Evolutionary conservation across 53 echinoderm and acorn worm genomes (phyloP).

Genomic region (Hippasteria phrygiana): DNA sequence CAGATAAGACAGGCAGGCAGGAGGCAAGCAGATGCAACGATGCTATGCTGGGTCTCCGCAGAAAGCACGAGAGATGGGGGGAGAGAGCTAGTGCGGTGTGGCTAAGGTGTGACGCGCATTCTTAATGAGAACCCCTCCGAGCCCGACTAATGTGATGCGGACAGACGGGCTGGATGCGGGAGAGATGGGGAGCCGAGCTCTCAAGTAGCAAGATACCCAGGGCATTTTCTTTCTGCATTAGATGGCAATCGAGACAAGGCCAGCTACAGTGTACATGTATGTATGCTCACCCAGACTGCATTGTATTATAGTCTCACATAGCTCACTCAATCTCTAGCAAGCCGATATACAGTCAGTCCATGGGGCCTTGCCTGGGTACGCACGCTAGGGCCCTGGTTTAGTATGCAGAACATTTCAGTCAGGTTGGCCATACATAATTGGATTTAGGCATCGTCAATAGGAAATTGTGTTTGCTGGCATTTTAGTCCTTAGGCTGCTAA

Average conservation of each 20-base stretch:
- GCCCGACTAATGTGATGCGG: conserved; percentile 51
- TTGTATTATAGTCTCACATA: background rate
- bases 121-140: conserved; percentile 36
- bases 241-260: background rate
- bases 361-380: background rate
- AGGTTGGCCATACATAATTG: conserved; percentile 11
- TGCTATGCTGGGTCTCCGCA: background rate
- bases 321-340: background rate
- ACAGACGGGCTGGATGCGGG: background rate
- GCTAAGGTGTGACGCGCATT: conserved; percentile 57
- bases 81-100: background rate
- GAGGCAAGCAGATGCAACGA: too few relatives aligned
- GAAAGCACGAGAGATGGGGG: background rate
- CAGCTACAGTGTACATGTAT: background rate
- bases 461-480: conserved; percentile 12
- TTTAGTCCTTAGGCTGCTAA: too few relatives aligned
- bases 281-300: background rate
- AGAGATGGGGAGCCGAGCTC: background rate
- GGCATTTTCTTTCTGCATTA: conserved; percentile 21
- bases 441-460: conserved; percentile 25
- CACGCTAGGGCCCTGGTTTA: background rate
- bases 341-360: background rate
- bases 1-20: background rate
- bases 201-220: conserved; percentile 8
- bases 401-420: conserved; percentile 3